Base-by-base conservation (phyloP, 2,888 invertebrate species). In the Zootermopsis nevadensis region DNA sequence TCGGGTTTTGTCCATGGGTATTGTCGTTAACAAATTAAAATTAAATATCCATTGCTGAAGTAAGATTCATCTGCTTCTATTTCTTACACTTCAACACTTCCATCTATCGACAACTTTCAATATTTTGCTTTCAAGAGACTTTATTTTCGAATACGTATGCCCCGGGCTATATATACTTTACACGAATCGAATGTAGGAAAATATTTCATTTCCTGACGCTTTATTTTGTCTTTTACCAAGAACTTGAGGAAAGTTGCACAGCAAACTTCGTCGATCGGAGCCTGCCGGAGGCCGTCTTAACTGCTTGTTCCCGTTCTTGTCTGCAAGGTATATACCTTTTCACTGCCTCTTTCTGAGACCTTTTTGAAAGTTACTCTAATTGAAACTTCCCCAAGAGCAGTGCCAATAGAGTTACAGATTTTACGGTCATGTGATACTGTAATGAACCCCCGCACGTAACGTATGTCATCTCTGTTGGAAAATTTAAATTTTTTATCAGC, bases 141-240 rank as follows among this genome's bases (percentile, higher is more conserved):
- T 42, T 74, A 1, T 74, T n/a, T 74, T 38, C 15, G 74, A n/a
- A 74, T 74, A 38, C 38, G 38, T 74, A 38, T 24, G 27, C 24
- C 42, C 74, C 33, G n/a, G 74, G 74, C 74, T 31, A 74, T 74
- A 74, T 38, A 38, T 74, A 38, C 74, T 38, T n/a, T 33, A 74
- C 22, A 38, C n/a, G 74, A 74, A 74, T 74, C 74, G 38, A 74
- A 74, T 74, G 74, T 74, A 74, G 38, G 74, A 74, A 74, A 74
- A 74, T 38, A 74, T 42, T 74, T 74, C 74, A 74, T 74, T 74
- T 74, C 74, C 74, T 38, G 74, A n/a, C 74, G 38, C 22, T 33
- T 66, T 66, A 66, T 69, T 69, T 24, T 69, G 33, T 33, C 22
- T 74, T n/a, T 74, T 10, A n/a, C 19, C 10, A 42, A 74, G 38